Percentiles rank a stretch among this genome's conserved stretches.
Evolutionary conservation across 1,140 invertebrate species (phyloP).

Genomic region (Ctenoplectra terminalis): DNA sequence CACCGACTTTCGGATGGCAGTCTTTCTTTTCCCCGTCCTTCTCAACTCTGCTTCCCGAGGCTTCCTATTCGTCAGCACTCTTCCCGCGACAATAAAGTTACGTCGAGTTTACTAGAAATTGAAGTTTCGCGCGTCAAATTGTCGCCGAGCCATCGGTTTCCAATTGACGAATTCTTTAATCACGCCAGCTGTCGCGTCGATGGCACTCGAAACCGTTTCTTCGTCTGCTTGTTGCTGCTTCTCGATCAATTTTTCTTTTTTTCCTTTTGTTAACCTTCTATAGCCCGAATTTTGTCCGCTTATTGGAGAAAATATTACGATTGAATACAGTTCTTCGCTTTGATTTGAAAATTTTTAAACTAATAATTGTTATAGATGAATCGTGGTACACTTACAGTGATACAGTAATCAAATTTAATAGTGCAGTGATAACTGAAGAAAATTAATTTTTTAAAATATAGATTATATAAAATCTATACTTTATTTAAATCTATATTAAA

Average conservation of each 20-base stretch:
- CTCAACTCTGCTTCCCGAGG: no score
- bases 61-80: slow-evolving; percentile 41
- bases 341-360: no score
- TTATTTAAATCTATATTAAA: no score
- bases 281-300: no score
- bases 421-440: no score
- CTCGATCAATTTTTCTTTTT: slow-evolving; percentile 17
- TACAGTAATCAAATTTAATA: no score
- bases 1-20: slow-evolving; percentile 2
- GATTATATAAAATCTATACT: no score
- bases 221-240: not conserved
- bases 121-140: slow-evolving; percentile 70
- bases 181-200: slow-evolving; percentile 44
- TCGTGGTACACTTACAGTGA: no score
- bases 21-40: slow-evolving; percentile 45
- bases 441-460: no score
- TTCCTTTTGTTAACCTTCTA: not conserved
- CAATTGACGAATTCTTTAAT: slow-evolving; percentile 63
- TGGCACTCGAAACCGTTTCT: slow-evolving; percentile 49
- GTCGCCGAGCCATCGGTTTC: slow-evolving; percentile 36
- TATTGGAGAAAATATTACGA: no score
- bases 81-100: slow-evolving; percentile 64
- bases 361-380: no score
- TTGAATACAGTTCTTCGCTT: no score
- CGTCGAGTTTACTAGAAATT: slow-evolving; percentile 69